Evolutionary conservation across 2,888 invertebrate genomes (phyloP), one percentile per base, ranked within the genome.

Genomic region (Nemotelus pantherinus): DNA sequence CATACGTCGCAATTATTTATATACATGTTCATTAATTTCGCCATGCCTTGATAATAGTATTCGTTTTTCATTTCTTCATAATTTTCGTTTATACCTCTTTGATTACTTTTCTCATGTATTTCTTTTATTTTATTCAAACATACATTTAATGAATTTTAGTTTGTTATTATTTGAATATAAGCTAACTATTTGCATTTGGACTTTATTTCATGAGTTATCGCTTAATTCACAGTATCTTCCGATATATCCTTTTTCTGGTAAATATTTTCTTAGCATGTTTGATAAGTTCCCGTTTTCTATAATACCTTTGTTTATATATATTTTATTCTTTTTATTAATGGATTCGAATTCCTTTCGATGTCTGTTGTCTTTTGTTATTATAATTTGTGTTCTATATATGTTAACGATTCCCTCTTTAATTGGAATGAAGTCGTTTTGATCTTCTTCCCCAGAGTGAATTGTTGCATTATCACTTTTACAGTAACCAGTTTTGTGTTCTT

Each of bases 371-470:
- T 60, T 4, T 2, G 3, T 3, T 60, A 60, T 3, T 4, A 39
- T 25, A 7, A 60, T 60, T 60, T 60, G 60, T 4, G 60, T 60
- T 7, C 43, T 25, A 7, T 60, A 60, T 60, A 48, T 48, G 7
- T 67, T 67, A 25, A 47, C 67, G 47, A 67, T 67, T 6, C 67
- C 67, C 50, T 67, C 67, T 67, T 48, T 67, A n/a, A 48, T 48
- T 2, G 39, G 47, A 48, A 67, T 67, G 39, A 41, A 25, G 50
- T 67, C 48, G 25, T 67, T 25, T 9, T 65, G 9, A 65, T 65
- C 47, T 65, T 65, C 65, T n/a, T 65, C 25, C 9, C 25, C 25
- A 5, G 58, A 58, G 25, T 58, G 25, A n/a, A 58, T 9, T 25
- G n/a, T n/a, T 58, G n/a, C 58, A 25, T 1, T 58, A n/a, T 58